Evolutionary conservation across 2,797 vertebrate species (phyloP).

Genomic region (Spondyliosoma cantharus): DNA sequence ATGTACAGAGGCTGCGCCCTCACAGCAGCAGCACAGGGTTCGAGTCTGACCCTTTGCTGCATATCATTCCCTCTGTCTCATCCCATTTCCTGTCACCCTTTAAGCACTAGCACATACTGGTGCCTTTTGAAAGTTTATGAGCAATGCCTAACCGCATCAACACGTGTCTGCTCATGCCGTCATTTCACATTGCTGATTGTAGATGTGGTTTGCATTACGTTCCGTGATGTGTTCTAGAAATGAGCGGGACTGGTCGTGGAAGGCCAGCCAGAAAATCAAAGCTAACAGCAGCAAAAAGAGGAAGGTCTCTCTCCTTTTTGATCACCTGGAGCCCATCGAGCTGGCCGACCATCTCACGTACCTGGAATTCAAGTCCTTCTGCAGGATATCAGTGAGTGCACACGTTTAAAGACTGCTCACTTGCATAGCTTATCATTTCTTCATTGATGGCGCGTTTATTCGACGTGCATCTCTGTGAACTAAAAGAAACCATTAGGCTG

Average conservation of each 20-base stretch:
- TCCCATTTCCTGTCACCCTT: too few species aligned
- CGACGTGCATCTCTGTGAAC: conserved; percentile 7
- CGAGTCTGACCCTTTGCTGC: too few species aligned
- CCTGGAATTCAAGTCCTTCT: conserved; percentile 95
- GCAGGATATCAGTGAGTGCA: conserved; percentile 92
- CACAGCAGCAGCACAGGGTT: too few species aligned
- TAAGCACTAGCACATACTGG: too few species aligned
- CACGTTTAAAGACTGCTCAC: not conserved
- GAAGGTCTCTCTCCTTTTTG: conserved; percentile 95
- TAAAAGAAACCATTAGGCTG: conserved; percentile 29
- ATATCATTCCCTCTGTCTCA: too few species aligned
- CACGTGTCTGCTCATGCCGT: too few species aligned
- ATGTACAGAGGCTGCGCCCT: too few species aligned
- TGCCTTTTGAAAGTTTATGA: not conserved
- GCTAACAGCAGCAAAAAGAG: conserved; percentile 93
- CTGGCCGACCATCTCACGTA: conserved; percentile 93
- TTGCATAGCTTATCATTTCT: conserved; percentile 3
- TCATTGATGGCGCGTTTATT: conserved; percentile 10
- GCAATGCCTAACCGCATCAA: not conserved
- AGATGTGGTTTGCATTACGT: not conserved
- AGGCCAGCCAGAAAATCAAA: conserved; percentile 95
- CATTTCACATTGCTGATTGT: conserved; percentile 9
- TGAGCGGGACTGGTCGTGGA: conserved; percentile 95
- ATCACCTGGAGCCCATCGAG: conserved; percentile 94
- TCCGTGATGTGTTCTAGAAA: conserved; percentile 79